A percentile compares a stretch with the other conserved stretches of the same genome.
Evolutionary conservation across 2,888 invertebrate genomes (phyloP).

Genomic region (Cephonodes hylas): DNA sequence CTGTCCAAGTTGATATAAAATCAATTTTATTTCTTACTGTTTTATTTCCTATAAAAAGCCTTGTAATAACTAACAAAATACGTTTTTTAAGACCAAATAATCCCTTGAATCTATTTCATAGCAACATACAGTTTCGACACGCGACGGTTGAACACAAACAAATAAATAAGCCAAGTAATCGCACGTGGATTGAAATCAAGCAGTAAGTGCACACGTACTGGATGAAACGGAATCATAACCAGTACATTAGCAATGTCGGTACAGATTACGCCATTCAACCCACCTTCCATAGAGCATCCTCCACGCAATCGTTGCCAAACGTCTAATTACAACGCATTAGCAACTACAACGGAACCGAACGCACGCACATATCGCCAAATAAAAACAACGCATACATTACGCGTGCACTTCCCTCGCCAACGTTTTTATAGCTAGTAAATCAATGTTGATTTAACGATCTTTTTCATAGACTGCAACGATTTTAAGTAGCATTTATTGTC

Average conservation of each 20-base stretch:
- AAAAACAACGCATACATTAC: not conserved
- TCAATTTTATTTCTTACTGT: too few relatives aligned
- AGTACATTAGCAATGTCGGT: not conserved
- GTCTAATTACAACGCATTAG: slow-evolving; percentile 20
- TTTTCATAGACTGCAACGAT: not conserved
- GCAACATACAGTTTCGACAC: too few relatives aligned
- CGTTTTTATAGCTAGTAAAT: not conserved
- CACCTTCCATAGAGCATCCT: slow-evolving; percentile 2
- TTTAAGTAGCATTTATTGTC: not conserved
- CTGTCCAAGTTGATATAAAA: too few relatives aligned
- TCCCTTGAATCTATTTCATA: too few relatives aligned
- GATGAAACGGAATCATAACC: not conserved
- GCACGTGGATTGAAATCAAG: not conserved
- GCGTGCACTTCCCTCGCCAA: not conserved
- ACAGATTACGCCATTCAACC: not conserved
- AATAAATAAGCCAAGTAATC: too few relatives aligned
- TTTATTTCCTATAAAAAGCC: too few relatives aligned
- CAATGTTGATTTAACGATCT: not conserved
- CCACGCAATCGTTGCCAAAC: slow-evolving; percentile 22
- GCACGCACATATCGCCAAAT: not conserved
- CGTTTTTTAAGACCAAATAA: too few relatives aligned
- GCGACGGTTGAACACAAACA: too few relatives aligned
- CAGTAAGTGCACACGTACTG: too few relatives aligned
- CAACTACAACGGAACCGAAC: slow-evolving; percentile 19
- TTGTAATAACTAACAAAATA: too few relatives aligned